Base-by-base conservation (phyloP, 1,140 invertebrate species). In the Ylistrum balloti region DNA sequence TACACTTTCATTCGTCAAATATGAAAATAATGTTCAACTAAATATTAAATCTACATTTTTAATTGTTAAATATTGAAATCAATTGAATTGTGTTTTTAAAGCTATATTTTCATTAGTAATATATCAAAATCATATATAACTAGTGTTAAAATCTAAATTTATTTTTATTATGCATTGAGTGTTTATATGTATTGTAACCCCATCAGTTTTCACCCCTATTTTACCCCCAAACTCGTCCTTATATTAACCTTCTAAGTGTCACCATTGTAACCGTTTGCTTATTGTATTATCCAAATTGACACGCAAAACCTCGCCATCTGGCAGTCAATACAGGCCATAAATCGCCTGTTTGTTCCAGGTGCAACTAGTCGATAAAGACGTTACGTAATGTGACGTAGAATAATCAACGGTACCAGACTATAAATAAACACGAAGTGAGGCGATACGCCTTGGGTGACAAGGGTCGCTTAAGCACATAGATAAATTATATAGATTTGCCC, bases 271-370 rank as follows among this genome's bases (percentile, higher is more conserved):
- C 17, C n/a, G n/a, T 74, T 74, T 74, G 56, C 56, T 74, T 74
- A 28, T 74, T 74, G 56, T 74, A 74, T 74, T 74, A 74, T 74
- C 56, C 56, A 74, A 74, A 74, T 74, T 74, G n/a, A 74, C 56
- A 28, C 28, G 56, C 56, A 22, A 74, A 74, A 74, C 56, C 1
- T 5, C 56, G 28, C 56, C 56, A 74, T 74, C 56, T 74, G 56
- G 22, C 56, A 74, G 56, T 28, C 15, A 74, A 28, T 74, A 74
- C 11, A n/a, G 56, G n/a, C 56, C 56, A 74, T 74, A 74, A 74
- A 74, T 74, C 56, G 56, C 5, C 17, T 28, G 56, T 74, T 28
- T 74, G 56, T 74, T 74, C 56, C 56, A 74, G 56, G 56, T 74
- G 56, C 56, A 74, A 74, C 22, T 74, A 74, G 22, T n/a, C 56